Evolutionary conservation across 2,113 vertebrate species (phyloP), one percentile per base, ranked within the genome.

Genomic region (Cyphomyrus discorhynchus): DNA sequence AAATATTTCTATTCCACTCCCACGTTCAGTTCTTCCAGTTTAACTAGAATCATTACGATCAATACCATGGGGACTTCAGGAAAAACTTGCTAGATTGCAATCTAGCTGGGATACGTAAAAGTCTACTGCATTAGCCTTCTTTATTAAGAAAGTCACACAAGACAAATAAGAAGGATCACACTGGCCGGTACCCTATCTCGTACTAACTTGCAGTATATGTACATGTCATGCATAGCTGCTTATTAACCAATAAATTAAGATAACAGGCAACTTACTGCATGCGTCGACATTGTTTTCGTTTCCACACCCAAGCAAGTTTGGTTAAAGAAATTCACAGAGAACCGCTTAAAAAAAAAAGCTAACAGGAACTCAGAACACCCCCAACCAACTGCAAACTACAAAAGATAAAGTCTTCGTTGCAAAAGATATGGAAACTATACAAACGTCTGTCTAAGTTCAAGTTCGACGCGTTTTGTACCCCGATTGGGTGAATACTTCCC

Each of bases 161-260:
- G 58, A 66, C 58, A 66, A 66, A 27, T 66, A 27, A 66, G 58
- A 27, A 66, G 58, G 58, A 66, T 27, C n/a, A 66, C n/a, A 31
- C 6, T 24, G 35, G 42, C 42, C 35, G 31, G 77, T 45, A 82
- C 15, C 19, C 39, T 86, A 21, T 86, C 3, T 86, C 24, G 24
- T n/a, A 49, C 83, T 46, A n/a, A 66, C 56, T 62, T 62, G 21
- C 56, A 62, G 56, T 62, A 62, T 62, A 62, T 8, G 56, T n/a
- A 62, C 56, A 62, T 66, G 62, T 70, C 85, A 52, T 21, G 45
- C 85, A 19, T 53, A 35, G 49, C 5, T 86, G 9, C 27, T 53
- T 42, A 39, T 46, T 39, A 31, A 62, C 49, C 47, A 66, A 85
- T 94, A 93, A 92, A 94, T 88, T 93, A 93, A 88, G 80, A 70